Conservation (phyloP, 2,797 vertebrate genomes). For the Gephyroberyx darwinii region DNA sequence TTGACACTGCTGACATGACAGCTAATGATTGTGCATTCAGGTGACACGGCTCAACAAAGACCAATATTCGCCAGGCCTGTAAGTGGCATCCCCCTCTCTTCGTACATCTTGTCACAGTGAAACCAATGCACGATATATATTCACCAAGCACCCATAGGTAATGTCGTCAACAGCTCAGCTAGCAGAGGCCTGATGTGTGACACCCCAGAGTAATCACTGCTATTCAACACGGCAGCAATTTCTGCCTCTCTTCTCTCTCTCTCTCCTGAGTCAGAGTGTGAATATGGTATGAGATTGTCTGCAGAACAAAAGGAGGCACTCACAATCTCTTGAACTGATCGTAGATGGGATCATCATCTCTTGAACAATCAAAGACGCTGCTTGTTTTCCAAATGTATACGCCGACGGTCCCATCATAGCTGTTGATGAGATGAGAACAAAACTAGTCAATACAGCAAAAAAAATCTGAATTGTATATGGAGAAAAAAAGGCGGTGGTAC, state of each 20-base stretch:
- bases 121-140: neutral
- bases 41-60: constrained; percentile 20
- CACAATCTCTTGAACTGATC: constrained; percentile 20
- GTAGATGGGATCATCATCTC: constrained; percentile 8
- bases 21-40: constrained; percentile 16
- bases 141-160: neutral
- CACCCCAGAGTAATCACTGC: neutral
- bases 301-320: constrained; percentile 1
- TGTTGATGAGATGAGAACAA: neutral
- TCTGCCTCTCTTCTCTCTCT: neutral
- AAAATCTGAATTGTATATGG: neutral
- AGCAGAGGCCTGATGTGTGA: neutral
- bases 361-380: constrained; percentile 11
- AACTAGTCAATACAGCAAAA: neutral
- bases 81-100: neutral
- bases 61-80: neutral
- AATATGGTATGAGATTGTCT: constrained; percentile 3
- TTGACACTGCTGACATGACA: neutral
- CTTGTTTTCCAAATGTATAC: constrained; percentile 6
- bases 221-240: constrained; percentile 3
- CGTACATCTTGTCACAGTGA: neutral
- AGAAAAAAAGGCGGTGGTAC: neutral
- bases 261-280: neutral
- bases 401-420: neutral
- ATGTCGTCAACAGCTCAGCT: neutral